These are phyloP conservation scores for Latrodectus hesperus DNA, from an alignment of 2,888 invertebrate species.

Conservation along the genomic window DNA sequence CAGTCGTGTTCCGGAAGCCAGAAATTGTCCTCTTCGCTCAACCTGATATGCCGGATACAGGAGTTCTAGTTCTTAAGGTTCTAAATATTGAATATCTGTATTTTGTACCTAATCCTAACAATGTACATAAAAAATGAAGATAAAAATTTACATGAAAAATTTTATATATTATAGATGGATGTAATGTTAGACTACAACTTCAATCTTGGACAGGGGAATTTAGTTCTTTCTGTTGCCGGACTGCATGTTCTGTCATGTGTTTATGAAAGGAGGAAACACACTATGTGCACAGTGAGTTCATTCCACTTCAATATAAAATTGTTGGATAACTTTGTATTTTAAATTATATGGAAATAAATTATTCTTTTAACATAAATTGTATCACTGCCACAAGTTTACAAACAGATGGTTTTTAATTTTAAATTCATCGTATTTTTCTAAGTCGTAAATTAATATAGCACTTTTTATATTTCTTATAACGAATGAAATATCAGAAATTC, in stretches of 20 bases:
- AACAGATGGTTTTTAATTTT: too few species aligned
- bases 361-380: too few species aligned
- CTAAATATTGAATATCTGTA: not conserved
- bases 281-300: slow-evolving; percentile 72
- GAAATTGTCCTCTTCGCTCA: slow-evolving; percentile 84
- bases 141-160: not conserved
- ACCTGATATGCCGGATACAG: slow-evolving; percentile 76
- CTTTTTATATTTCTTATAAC: too few species aligned
- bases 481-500: too few species aligned
- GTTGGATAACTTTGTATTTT: not conserved
- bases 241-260: slow-evolving; percentile 81
- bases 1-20: slow-evolving; percentile 84
- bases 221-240: slow-evolving; percentile 80
- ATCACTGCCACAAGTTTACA: too few species aligned
- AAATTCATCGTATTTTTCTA: too few species aligned
- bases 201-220: slow-evolving; percentile 79
- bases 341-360: too few species aligned
- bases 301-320: too few species aligned
- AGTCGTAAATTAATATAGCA: too few species aligned
- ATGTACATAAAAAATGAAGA: not conserved
- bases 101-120: not conserved
- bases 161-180: slow-evolving; percentile 77
- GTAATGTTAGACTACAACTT: slow-evolving; percentile 83
- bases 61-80: slow-evolving; percentile 81
- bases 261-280: slow-evolving; percentile 74